Conservation (phyloP, 35 echinoderm and acorn worm genomes). For the Apostichopus japonicus region DNA sequence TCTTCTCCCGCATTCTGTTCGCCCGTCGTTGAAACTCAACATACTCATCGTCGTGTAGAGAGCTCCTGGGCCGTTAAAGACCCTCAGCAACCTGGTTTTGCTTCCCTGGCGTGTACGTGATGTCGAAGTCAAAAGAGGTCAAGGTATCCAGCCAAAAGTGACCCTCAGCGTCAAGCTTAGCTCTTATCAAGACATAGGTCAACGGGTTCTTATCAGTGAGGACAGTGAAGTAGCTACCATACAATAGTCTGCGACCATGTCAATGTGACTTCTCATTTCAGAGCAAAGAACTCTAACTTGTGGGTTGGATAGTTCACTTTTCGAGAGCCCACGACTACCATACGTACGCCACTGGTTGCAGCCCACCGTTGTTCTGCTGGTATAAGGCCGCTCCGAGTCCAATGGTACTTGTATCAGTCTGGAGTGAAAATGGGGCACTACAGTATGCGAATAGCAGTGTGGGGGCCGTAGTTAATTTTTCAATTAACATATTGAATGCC, state of each 20-base stretch:
- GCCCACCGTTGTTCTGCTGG: slow-evolving; percentile 63
- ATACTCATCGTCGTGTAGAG: not conserved
- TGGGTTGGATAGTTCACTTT: slow-evolving; percentile 60
- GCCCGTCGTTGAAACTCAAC: not conserved
- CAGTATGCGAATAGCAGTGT: slow-evolving; percentile 65
- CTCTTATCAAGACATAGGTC: no score
- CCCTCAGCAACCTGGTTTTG: slow-evolving; percentile 43
- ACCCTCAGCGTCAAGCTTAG: slow-evolving; percentile 45
- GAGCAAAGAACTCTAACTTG: slow-evolving; percentile 64
- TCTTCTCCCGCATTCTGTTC: not conserved
- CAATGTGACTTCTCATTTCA: slow-evolving; percentile 9
- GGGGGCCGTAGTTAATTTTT: slow-evolving; percentile 38
- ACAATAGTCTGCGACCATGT: no score
- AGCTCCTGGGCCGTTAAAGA: not conserved
- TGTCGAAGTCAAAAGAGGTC: slow-evolving; percentile 18
- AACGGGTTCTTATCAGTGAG: no score
- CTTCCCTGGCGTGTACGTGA: slow-evolving; percentile 33
- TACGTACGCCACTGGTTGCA: slow-evolving; percentile 64
- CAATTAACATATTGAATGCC: slow-evolving; percentile 50
- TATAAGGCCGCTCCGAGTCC: slow-evolving; percentile 77
- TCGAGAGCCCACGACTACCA: slow-evolving; percentile 40
- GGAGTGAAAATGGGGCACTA: slow-evolving; percentile 65
- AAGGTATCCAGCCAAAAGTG: slow-evolving; percentile 40
- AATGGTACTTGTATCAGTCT: slow-evolving; percentile 66
- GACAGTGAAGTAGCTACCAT: no score